Evolutionary conservation across 37 sponge, comb jelly and placozoan species (phyloP).

Genomic region (Chondrilla cf. caribensis): DNA sequence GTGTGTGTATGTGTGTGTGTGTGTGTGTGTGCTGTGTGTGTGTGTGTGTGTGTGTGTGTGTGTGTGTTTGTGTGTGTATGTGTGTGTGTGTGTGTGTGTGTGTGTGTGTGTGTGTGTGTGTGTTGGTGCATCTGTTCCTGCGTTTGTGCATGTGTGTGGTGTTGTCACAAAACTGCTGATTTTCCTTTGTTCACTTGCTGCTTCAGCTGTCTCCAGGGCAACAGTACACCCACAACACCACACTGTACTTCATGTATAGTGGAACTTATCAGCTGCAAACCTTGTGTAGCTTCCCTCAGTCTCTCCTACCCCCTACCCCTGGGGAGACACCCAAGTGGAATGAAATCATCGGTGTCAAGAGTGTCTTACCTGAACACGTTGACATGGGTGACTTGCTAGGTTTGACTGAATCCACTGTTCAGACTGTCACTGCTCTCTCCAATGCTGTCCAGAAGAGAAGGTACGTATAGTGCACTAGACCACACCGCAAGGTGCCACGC

Average conservation of each 20-base stretch:
- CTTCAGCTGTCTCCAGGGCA: not conserved
- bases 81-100: conserved; percentile 1
- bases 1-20: conserved; percentile 10
- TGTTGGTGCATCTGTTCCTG: not conserved
- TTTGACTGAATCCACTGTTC: too few species aligned
- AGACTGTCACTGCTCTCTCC: too few species aligned
- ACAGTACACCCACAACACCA: not conserved
- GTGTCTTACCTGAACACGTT: too few species aligned
- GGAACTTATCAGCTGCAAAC: not conserved
- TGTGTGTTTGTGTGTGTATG: not conserved
- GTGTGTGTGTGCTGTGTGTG: conserved; percentile 15
- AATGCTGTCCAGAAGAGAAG: too few species aligned
- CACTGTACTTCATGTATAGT: not conserved
- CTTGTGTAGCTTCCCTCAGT: not conserved
- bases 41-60: conserved; percentile 15
- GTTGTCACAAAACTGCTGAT: not conserved
- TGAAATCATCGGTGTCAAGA: too few species aligned
- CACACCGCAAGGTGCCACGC: not conserved
- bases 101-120: conserved; percentile 15
- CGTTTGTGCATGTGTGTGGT: not conserved
- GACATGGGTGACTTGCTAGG: too few species aligned
- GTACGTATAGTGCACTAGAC: not conserved
- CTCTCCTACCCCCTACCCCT: too few species aligned
- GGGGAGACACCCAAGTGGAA: too few species aligned
- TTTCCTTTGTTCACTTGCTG: not conserved